A percentile compares a stretch with the other conserved stretches of the same genome.
These are phyloP conservation scores for Crocodylus rhombifer DNA, from an alignment of 2,797 vertebrate genomes.

Conservation along the genomic window DNA sequence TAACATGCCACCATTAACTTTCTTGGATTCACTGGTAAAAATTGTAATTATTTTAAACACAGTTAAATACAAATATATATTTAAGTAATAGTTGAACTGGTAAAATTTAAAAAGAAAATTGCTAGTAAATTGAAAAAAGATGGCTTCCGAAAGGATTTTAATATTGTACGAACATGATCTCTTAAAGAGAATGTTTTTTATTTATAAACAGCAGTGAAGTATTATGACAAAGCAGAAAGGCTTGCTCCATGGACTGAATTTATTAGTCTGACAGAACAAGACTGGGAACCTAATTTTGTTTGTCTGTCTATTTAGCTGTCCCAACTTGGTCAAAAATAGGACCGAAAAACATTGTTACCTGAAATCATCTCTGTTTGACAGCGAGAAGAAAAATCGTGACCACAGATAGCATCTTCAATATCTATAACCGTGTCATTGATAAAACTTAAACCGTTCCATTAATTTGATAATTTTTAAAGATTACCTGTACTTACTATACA, in stretches of 20 bases:
- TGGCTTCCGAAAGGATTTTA: too few relatives aligned
- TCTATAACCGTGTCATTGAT: conserved; percentile 57
- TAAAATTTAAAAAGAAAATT: not conserved
- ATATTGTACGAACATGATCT: not conserved
- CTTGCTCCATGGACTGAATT: not conserved
- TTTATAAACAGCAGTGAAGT: not conserved
- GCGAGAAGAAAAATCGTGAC: conserved; percentile 58
- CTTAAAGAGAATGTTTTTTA: not conserved
- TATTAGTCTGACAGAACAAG: not conserved
- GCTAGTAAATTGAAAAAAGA: too few relatives aligned
- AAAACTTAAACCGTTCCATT: conserved; percentile 64
- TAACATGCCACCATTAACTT: not conserved
- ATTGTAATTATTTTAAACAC: not conserved
- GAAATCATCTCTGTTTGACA: conserved; percentile 30
- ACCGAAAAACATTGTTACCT: conserved; percentile 42
- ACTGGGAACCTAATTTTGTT: not conserved
- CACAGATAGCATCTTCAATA: conserved; percentile 39
- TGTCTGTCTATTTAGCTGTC: conserved; percentile 87
- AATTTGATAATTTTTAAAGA: conserved; percentile 72
- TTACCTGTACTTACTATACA: conserved; percentile 71
- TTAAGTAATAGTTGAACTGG: not conserved
- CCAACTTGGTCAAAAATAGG: conserved; percentile 93
- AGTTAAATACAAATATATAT: not conserved
- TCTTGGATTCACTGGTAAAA: not conserved
- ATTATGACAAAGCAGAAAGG: not conserved